Base-by-base conservation (phyloP, 2,113 vertebrate species). In the Camarhynchus parvulus region DNA sequence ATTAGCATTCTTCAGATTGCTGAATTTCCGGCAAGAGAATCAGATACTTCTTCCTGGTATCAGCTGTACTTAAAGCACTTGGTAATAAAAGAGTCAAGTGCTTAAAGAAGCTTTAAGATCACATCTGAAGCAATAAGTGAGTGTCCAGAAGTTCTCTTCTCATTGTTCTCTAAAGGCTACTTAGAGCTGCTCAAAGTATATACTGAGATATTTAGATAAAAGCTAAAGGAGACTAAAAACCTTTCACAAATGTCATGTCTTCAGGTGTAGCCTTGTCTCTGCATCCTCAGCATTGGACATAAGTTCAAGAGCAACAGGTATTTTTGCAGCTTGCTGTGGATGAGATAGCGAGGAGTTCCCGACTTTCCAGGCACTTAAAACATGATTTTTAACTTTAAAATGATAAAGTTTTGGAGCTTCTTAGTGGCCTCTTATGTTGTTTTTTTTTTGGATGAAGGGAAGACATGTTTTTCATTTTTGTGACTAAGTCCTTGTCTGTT, bases 11-110 rank as follows among this genome's bases (percentile, higher is more conserved):
- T 95, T 92, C 52, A 94, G 6, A 87, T 69, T 55, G 39, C 49
- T 91, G 49, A 75, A 58, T 95, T 96, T 97, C 87, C 6, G 18
- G 84, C 66, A 77, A 89, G 90, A 77, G 77, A 68, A 78, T 84
- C 35, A 81, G 63, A 16, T 80, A 22, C 42, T 88, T 69, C 78
- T 90, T 92, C 76, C 62, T 94, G 41, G 19, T 95, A 74, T 79
- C 80, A 83, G 56, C 33, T 69, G 27, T 42, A 46, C 13, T 77
- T 92, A 55, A 80, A 67, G 14, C 61, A 56, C 33, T 75, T 16
- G 12, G 37, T 90, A 41, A 53, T 46, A 77, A 62, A 89, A 84
- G 6, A 87, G 85, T 58, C 19, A 84, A 23, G 13, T 55, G 3
- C 19, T 39, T 67, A 52, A 69, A 66, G 28, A 30, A 70, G 22